phyloP scores from a whole-genome alignment of 2,888 invertebrate genomes.

The Limnephilus rhombicus region DNA sequence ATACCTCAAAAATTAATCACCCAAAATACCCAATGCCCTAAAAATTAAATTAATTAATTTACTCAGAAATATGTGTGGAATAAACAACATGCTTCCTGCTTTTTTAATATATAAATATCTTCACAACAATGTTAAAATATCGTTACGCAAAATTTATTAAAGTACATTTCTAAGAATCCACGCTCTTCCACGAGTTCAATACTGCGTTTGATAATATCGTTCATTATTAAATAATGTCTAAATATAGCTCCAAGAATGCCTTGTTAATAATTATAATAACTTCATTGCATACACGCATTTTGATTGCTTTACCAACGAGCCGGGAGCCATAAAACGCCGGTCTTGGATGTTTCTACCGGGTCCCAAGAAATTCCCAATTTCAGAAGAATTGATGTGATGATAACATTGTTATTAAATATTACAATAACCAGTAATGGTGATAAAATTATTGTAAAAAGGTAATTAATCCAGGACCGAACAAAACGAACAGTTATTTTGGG shows the following conservation, averaged over 20 bases:
- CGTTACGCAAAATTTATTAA: not conserved
- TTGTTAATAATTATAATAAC: not conserved
- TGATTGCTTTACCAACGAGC: not conserved
- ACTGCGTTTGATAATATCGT: not conserved
- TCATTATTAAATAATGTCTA: not conserved
- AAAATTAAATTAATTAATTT: not conserved
- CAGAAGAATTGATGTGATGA: not conserved
- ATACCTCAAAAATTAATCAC: too few species aligned
- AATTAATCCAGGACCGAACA: not conserved
- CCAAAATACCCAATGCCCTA: too few species aligned
- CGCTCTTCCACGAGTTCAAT: not conserved
- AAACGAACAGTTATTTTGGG: not conserved
- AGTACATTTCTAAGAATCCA: not conserved
- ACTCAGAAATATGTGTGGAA: not conserved
- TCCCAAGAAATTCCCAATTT: not conserved
- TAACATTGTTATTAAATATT: not conserved
- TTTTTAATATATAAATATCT: not conserved
- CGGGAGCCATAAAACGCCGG: not conserved
- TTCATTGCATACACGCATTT: not conserved
- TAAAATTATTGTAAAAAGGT: not conserved
- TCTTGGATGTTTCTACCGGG: not conserved
- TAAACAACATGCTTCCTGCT: not conserved
- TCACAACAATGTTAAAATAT: not conserved
- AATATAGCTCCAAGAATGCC: not conserved
- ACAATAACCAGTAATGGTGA: not conserved